Evolutionary conservation across 2,888 invertebrate genomes (phyloP).

Genomic region (Calephelis perditalis): DNA sequence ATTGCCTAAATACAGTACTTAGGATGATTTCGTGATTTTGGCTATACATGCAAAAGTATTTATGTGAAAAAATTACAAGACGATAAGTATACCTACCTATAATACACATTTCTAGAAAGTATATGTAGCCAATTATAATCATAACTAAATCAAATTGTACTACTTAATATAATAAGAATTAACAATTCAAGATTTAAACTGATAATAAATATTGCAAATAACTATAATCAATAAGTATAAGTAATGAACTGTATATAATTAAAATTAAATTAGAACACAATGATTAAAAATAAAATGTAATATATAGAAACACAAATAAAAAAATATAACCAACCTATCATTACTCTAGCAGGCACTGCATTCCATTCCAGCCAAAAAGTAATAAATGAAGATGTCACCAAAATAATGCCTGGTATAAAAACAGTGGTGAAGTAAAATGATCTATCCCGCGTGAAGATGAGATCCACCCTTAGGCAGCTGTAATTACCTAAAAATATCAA

Average conservation of each 20-base stretch:
- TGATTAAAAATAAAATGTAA: neutral
- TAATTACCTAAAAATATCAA: slow-evolving; percentile 89
- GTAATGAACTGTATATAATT: too few relatives aligned
- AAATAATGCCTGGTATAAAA: slow-evolving; percentile 96
- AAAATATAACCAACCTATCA: slow-evolving; percentile 88
- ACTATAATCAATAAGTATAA: too few relatives aligned
- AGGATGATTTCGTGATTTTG: neutral
- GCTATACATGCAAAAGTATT: neutral
- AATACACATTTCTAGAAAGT: too few relatives aligned
- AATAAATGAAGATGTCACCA: slow-evolving; percentile 97
- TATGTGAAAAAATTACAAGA: too few relatives aligned
- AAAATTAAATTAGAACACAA: too few relatives aligned
- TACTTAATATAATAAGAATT: too few relatives aligned
- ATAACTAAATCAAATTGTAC: too few relatives aligned
- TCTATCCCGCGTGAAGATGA: slow-evolving; percentile 96
- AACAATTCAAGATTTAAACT: too few relatives aligned
- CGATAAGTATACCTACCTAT: too few relatives aligned
- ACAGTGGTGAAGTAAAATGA: slow-evolving; percentile 98
- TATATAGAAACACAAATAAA: slow-evolving; percentile 10
- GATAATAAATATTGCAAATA: too few relatives aligned
- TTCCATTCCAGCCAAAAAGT: slow-evolving; percentile 99
- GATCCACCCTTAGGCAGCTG: slow-evolving; percentile 95
- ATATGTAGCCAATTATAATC: too few relatives aligned
- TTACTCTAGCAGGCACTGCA: slow-evolving; percentile 96
- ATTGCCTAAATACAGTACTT: neutral